phyloP scores from a whole-genome alignment of 2,888 invertebrate genomes.

The Xylota sylvarum region DNA sequence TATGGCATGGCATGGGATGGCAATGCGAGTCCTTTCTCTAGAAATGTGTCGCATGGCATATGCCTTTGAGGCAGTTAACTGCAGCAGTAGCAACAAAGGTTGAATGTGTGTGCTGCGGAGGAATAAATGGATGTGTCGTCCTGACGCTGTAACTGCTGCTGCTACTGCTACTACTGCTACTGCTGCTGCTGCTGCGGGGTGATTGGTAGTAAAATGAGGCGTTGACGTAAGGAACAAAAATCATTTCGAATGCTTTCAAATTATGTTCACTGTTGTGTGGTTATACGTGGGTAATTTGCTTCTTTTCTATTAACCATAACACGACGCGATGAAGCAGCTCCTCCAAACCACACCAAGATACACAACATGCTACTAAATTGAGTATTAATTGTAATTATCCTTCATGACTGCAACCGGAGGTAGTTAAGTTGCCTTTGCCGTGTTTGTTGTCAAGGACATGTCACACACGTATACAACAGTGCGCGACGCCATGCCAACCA shows the following conservation, averaged over 20 bases:
- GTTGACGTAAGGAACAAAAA: conserved; percentile 19
- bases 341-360: conserved; percentile 3
- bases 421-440: conserved; percentile 16
- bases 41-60: conserved; percentile 60
- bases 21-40: conserved; percentile 43
- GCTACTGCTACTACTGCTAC: too few relatives aligned
- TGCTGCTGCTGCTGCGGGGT: not conserved
- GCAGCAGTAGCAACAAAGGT: conserved; percentile 57
- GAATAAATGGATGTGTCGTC: conserved; percentile 31
- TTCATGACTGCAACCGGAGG: conserved; percentile 32
- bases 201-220: conserved; percentile 35
- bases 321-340: too few relatives aligned
- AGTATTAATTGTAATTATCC: conserved; percentile 71
- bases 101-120: conserved; percentile 8
- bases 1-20: conserved; percentile 23
- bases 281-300: conserved; percentile 57
- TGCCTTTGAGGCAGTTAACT: conserved; percentile 73
- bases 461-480: conserved; percentile 14
- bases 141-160: conserved; percentile 22
- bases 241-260: conserved; percentile 23
- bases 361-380: conserved; percentile 52
- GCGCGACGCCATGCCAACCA: too few relatives aligned
- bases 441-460: conserved; percentile 40
- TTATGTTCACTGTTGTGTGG: conserved; percentile 16
- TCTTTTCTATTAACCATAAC: conserved; percentile 45